Evolutionary conservation across 2,113 vertebrate genomes (phyloP).

Genomic region (Tyto alba): DNA sequence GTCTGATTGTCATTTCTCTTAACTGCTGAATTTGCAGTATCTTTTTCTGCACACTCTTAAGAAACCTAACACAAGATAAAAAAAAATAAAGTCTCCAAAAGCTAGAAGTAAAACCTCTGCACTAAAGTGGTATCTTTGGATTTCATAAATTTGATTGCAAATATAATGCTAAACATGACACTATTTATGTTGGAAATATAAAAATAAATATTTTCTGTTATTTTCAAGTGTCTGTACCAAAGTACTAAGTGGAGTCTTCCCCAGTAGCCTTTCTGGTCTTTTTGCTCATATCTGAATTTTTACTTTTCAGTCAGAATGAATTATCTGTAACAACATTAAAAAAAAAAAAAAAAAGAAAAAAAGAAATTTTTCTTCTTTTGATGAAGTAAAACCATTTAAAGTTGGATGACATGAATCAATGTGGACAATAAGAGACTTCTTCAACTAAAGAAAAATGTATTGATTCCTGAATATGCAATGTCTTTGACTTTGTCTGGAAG

Average conservation of each 20-base stretch:
- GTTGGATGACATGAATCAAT: neutral
- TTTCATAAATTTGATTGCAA: slow-evolving; percentile 64
- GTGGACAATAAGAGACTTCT: neutral
- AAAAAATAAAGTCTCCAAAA: neutral
- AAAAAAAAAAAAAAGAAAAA: neutral
- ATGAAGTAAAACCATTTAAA: neutral
- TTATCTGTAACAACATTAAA: neutral
- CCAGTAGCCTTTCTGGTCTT: neutral
- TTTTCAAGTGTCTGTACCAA: slow-evolving; percentile 61
- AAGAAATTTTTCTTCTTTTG: neutral
- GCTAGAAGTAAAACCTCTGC: slow-evolving; percentile 18
- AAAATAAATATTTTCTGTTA: slow-evolving; percentile 53
- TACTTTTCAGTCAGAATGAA: neutral
- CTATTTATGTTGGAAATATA: slow-evolving; percentile 39
- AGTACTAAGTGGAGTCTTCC: neutral
- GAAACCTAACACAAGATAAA: neutral
- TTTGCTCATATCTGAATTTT: neutral
- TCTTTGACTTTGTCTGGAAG: neutral
- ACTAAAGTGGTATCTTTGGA: slow-evolving; percentile 46
- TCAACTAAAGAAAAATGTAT: neutral
- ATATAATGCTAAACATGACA: slow-evolving; percentile 53
- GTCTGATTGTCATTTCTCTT: slow-evolving; percentile 49
- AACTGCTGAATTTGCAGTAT: slow-evolving; percentile 37
- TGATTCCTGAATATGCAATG: neutral
- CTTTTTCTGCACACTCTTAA: slow-evolving; percentile 13